Evolutionary conservation across 37 sponge, comb jelly and placozoan genomes (phyloP).

Genomic region (Chondrilla cf. caribensis): DNA sequence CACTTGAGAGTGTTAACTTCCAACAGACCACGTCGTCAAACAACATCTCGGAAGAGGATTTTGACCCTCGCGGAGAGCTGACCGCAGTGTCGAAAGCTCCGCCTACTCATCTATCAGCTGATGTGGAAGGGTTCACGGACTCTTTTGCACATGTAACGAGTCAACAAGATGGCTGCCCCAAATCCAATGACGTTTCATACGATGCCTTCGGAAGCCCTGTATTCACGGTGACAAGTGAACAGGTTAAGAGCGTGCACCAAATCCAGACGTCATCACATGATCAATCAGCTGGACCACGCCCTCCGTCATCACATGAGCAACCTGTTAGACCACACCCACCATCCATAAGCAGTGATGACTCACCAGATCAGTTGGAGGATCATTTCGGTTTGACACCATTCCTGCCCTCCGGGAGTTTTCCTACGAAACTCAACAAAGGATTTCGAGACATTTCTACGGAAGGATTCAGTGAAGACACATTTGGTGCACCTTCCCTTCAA

Average conservation of each 20-base stretch:
- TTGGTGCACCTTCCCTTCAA: background rate
- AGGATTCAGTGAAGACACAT: too few species aligned
- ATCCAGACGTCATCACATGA: background rate
- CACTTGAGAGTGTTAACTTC: background rate
- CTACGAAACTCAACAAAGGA: background rate
- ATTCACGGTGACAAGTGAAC: too few species aligned
- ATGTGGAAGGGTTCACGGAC: too few species aligned
- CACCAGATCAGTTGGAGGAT: slow-evolving; percentile 6
- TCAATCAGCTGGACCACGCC: background rate
- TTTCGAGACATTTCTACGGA: too few species aligned
- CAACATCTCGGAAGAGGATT: too few species aligned
- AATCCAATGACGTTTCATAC: background rate
- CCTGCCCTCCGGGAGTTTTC: background rate
- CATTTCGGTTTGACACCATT: slow-evolving; percentile 22
- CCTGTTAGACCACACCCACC: background rate
- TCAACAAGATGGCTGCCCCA: background rate
- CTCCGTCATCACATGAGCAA: background rate
- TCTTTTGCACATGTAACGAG: too few species aligned
- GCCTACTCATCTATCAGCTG: too few species aligned
- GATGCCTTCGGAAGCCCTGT: too few species aligned
- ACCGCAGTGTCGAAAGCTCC: too few species aligned
- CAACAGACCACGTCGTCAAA: too few species aligned
- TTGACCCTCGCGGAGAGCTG: too few species aligned
- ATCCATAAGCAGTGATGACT: background rate
- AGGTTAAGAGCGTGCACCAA: too few species aligned